Evolutionary conservation across 2,113 vertebrate genomes (phyloP).

Genomic region (Pristiophorus japonicus): DNA sequence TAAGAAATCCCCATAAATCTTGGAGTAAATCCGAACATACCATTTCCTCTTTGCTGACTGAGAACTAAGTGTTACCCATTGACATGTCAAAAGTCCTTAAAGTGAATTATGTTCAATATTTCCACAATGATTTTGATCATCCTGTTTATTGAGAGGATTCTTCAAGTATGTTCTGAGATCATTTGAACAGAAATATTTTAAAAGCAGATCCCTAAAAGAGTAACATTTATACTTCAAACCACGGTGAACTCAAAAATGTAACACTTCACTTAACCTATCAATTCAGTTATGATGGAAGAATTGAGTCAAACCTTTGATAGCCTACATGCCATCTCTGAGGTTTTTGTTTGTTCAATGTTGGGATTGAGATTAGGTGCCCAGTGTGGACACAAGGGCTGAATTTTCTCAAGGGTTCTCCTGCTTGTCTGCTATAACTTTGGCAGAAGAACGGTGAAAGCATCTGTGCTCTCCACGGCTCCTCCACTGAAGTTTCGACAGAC

Average conservation of each 20-base stretch:
- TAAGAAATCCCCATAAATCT: not conserved
- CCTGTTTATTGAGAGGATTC: not conserved
- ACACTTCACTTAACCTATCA: not conserved
- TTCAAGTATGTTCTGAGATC: not conserved
- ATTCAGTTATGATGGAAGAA: not conserved
- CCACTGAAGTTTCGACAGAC: too few species aligned
- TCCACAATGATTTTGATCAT: not conserved
- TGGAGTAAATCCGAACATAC: not conserved
- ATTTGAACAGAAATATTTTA: not conserved
- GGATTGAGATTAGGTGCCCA: too few species aligned
- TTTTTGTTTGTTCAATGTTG: too few species aligned
- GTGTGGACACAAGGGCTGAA: too few species aligned
- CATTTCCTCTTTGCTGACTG: not conserved
- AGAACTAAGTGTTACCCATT: not conserved
- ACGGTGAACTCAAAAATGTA: not conserved
- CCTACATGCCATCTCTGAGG: too few species aligned
- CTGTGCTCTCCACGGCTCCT: too few species aligned
- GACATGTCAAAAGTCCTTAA: not conserved
- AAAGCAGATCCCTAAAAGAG: not conserved
- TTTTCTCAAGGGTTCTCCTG: too few species aligned
- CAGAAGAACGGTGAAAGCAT: too few species aligned
- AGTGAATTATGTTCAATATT: not conserved
- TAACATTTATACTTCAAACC: not conserved
- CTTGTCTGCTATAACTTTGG: too few species aligned
- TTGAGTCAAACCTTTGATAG: too few species aligned